Percentiles rank a stretch among this genome's conserved stretches.
phyloP scores from a whole-genome alignment of 2,113 vertebrate species.

The Oxyruncus cristatus region DNA sequence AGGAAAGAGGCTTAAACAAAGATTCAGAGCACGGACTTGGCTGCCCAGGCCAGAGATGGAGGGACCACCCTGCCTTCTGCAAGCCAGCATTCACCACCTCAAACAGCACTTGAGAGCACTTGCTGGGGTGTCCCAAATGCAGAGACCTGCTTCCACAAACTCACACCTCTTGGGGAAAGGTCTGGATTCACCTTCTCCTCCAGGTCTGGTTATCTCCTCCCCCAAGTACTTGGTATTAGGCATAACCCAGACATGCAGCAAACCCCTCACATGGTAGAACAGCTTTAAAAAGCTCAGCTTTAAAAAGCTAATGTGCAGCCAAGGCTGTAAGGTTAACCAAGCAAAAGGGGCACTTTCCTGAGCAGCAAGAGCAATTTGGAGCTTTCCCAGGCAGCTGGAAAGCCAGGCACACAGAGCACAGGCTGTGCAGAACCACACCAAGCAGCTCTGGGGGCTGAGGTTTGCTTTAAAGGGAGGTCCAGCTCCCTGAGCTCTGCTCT shows the following conservation, averaged over 20 bases:
- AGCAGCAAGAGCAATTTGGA: neutral
- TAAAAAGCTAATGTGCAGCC: neutral
- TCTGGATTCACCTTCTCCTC: neutral
- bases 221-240: neutral
- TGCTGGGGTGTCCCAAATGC: neutral
- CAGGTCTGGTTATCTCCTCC: neutral
- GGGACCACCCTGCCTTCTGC: neutral
- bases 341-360: constrained; percentile 4
- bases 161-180: neutral
- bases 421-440: neutral
- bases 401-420: accelerated
- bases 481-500: neutral
- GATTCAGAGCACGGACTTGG: neutral
- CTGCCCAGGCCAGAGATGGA: neutral
- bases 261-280: neutral
- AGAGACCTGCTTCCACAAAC: neutral
- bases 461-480: neutral
- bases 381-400: neutral
- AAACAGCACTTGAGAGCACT: neutral
- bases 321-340: neutral
- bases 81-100: accelerated
- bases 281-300: neutral
- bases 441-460: accelerated
- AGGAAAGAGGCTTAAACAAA: neutral
- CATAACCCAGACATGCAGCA: accelerated